These are phyloP conservation scores for Sphenodon punctatus DNA, from an alignment of 2,797 vertebrate genomes.

Conservation along the genomic window DNA sequence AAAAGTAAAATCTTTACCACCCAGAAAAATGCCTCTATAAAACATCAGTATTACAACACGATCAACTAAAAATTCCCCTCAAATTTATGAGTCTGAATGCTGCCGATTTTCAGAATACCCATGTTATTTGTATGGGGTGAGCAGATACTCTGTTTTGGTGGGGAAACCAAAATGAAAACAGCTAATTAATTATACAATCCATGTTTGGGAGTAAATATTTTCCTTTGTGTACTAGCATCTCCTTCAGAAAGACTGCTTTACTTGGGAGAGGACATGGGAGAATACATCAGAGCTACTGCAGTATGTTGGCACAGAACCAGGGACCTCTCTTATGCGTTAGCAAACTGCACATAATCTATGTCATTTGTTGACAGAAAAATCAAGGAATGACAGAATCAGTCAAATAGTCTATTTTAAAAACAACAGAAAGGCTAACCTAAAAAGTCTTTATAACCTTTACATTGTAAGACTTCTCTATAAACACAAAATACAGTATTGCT, in stretches of 20 bases:
- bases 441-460: not conserved
- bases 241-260: not conserved
- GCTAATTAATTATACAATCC: not conserved
- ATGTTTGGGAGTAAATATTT: not conserved
- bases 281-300: not conserved
- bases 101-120: not conserved
- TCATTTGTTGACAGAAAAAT: not conserved
- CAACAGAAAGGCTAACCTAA: not conserved
- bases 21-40: not conserved
- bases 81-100: too few relatives aligned
- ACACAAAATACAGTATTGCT: too few relatives aligned
- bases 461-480: too few relatives aligned
- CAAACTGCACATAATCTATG: not conserved
- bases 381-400: not conserved
- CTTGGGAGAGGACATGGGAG: not conserved
- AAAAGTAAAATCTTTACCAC: not conserved
- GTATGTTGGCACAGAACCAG: not conserved
- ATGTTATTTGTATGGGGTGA: not conserved
- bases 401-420: not conserved
- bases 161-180: not conserved
- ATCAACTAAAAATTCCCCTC: not conserved
- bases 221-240: not conserved
- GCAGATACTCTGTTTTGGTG: not conserved
- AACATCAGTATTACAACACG: not conserved
- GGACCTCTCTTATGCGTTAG: not conserved